A percentile compares a stretch with the other conserved stretches of the same genome.
Conservation (phyloP, 2,888 invertebrate species). For the Autographa gamma region DNA sequence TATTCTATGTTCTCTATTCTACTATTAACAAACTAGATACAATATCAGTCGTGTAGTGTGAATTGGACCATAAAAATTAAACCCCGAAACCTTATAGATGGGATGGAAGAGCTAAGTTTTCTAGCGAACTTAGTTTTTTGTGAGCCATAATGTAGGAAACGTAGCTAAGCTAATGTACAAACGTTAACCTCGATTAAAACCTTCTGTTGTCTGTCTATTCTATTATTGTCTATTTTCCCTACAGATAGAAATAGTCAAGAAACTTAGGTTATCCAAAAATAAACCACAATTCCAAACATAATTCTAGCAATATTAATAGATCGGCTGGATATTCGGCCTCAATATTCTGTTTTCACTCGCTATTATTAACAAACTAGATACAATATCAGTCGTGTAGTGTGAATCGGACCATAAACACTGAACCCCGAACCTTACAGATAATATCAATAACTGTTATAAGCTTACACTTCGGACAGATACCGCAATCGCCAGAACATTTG, state of each 20-base stretch:
- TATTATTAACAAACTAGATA: slow-evolving; percentile 6
- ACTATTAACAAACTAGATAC: slow-evolving; percentile 3
- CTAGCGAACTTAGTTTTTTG: too few species aligned
- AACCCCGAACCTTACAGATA: slow-evolving; percentile 21
- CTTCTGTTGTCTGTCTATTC: too few species aligned
- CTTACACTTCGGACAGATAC: slow-evolving; percentile 18
- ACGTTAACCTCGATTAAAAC: too few species aligned
- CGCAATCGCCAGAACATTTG: slow-evolving; percentile 25
- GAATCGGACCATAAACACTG: slow-evolving; percentile 12
- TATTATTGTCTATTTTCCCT: too few species aligned
- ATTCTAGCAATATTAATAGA: background rate
- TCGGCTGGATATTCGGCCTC: background rate
- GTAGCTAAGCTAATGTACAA: too few species aligned
- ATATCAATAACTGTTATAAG: slow-evolving; percentile 33
- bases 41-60: slow-evolving; percentile 2
- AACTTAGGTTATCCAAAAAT: too few species aligned
- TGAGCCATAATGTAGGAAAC: too few species aligned
- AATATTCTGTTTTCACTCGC: slow-evolving; percentile 12
- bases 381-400: background rate
- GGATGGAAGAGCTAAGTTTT: too few species aligned
- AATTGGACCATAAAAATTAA: slow-evolving; percentile 11
- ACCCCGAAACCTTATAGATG: slow-evolving; percentile 19
- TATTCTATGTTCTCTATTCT: slow-evolving; percentile 13
- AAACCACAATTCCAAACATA: background rate
- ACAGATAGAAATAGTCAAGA: too few species aligned